Evolutionary conservation across 1,140 invertebrate genomes (phyloP).

Genomic region (Drosophila guanche): DNA sequence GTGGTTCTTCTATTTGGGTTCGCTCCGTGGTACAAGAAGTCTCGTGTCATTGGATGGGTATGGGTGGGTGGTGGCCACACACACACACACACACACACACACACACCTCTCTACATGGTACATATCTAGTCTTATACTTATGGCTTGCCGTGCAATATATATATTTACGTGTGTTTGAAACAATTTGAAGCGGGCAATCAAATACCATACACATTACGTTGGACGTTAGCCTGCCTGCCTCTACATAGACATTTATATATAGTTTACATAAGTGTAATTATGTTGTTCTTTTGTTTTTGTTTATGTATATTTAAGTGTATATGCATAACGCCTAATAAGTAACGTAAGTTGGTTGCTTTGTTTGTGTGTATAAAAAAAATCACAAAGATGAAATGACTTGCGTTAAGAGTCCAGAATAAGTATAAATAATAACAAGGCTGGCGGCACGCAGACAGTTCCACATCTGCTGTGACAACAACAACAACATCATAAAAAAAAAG

Average conservation of each 20-base stretch:
- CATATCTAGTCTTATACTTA: slow-evolving; percentile 18
- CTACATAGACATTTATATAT: slow-evolving; percentile 31
- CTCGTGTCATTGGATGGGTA: slow-evolving; percentile 9
- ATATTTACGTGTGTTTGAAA: background rate
- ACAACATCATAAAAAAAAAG: slow-evolving; percentile 34
- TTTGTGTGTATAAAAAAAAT: slow-evolving; percentile 51
- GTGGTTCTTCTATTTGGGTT: slow-evolving; percentile 27
- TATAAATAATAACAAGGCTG: slow-evolving; percentile 43
- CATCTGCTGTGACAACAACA: slow-evolving; percentile 30
- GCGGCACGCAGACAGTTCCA: slow-evolving; percentile 30
- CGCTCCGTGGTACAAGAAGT: slow-evolving; percentile 6
- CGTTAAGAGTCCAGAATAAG: slow-evolving; percentile 45
- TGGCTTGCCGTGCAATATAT: slow-evolving; percentile 21
- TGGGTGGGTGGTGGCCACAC: background rate
- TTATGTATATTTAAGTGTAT: slow-evolving; percentile 32
- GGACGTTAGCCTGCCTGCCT: slow-evolving; percentile 19
- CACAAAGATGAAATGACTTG: slow-evolving; percentile 73
- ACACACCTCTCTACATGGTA: background rate
- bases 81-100: no score
- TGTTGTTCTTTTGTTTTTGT: slow-evolving; percentile 4
- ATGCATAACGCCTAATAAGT: slow-evolving; percentile 21
- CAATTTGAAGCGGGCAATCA: background rate
- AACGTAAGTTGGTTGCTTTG: background rate
- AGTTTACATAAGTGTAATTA: slow-evolving; percentile 3
- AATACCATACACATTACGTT: slow-evolving; percentile 1